Conservation (phyloP, 2,797 vertebrate genomes). For the Pelobates cultripes region DNA sequence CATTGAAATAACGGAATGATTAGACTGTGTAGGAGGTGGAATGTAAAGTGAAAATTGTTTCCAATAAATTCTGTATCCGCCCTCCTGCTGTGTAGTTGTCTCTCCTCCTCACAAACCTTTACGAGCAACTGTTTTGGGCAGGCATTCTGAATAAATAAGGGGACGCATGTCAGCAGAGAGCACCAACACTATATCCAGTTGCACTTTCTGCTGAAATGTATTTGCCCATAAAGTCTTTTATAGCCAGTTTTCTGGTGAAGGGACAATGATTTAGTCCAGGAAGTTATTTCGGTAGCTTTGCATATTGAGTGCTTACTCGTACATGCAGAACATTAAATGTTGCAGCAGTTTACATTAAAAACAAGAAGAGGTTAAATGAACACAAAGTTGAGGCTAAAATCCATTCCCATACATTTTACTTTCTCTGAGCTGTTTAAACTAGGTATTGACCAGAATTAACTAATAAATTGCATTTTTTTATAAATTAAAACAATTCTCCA, state of each 20-base stretch:
- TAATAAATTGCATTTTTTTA: too few species aligned
- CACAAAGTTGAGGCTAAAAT: background rate
- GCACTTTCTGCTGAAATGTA: conserved; percentile 59
- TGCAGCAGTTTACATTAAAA: background rate
- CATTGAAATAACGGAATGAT: conserved; percentile 4
- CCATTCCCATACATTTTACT: too few species aligned
- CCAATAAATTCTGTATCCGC: conserved; percentile 15
- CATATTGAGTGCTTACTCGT: conserved; percentile 19
- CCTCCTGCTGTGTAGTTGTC: background rate
- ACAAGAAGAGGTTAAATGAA: conserved; percentile 18
- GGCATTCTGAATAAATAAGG: background rate
- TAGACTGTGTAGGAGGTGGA: background rate
- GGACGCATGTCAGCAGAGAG: conserved; percentile 22
- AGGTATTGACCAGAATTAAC: too few species aligned
- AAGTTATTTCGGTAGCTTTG: conserved; percentile 34
- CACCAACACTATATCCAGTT: conserved; percentile 22
- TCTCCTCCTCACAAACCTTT: conserved; percentile 27
- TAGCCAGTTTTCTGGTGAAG: conserved; percentile 30
- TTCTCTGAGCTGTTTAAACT: too few species aligned
- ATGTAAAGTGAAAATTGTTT: conserved; percentile 13
- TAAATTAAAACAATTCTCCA: too few species aligned
- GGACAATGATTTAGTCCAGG: conserved; percentile 54
- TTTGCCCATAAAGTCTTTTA: conserved; percentile 60
- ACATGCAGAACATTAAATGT: conserved; percentile 28
- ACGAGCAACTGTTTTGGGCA: conserved; percentile 43